Percentiles rank a stretch among this genome's conserved stretches.
Conservation (phyloP, 2,888 invertebrate species). For the Azorinus chamasolen region DNA sequence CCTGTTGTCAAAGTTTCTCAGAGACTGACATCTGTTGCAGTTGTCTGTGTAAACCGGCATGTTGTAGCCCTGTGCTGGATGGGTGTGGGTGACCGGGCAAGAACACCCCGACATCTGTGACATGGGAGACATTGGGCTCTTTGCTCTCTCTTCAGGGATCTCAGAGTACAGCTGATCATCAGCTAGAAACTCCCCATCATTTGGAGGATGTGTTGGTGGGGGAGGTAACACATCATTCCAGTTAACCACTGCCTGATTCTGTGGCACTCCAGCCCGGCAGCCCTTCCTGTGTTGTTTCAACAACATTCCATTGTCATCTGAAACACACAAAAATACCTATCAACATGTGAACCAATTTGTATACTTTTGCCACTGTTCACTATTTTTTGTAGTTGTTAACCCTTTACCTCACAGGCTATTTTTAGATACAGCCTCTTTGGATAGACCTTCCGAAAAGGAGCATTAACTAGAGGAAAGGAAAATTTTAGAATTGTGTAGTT, state of each 20-base stretch:
- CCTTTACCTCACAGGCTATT: no score
- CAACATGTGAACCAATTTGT: no score
- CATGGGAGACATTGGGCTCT: conserved; percentile 75
- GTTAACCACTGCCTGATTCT: conserved; percentile 81
- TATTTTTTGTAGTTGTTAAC: no score
- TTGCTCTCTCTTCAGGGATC: conserved; percentile 61
- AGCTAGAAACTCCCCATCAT: conserved; percentile 79
- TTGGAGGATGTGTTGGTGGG: conserved; percentile 86
- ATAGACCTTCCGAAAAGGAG: no score
- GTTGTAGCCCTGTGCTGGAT: conserved; percentile 59
- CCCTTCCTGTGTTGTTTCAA: conserved; percentile 71
- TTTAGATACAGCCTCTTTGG: no score
- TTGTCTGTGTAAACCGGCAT: conserved; percentile 74
- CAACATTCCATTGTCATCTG: conserved; percentile 82
- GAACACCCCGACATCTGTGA: conserved; percentile 78
- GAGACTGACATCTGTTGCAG: conserved; percentile 70
- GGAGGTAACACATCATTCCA: conserved; percentile 86
- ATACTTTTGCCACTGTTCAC: no score
- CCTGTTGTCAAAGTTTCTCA: conserved; percentile 63
- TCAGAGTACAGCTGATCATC: conserved; percentile 63
- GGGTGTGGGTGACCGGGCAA: conserved; percentile 77
- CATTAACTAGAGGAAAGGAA: no score
- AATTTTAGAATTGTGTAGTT: no score
- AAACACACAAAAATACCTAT: conserved; percentile 17
- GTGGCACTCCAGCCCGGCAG: conserved; percentile 68